A percentile compares a stretch with the other conserved stretches of the same genome.
These are phyloP conservation scores for Malthinus seriepunctatus DNA, from an alignment of 2,888 invertebrate species.

Conservation along the genomic window DNA sequence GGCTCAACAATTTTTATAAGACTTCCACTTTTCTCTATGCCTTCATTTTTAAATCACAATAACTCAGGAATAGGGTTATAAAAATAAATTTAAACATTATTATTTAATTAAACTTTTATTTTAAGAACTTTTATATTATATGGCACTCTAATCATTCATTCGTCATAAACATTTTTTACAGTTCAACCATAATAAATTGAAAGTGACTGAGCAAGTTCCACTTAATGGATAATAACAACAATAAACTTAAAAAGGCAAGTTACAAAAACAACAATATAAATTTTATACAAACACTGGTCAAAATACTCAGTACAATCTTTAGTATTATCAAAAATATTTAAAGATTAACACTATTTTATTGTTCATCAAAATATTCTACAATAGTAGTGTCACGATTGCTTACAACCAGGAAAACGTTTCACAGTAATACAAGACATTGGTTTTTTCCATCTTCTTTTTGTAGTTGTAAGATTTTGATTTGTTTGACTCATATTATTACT, in stretches of 20 bases:
- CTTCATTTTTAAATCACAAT: too few species aligned
- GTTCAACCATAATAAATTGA: slow-evolving; percentile 23
- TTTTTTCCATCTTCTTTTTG: slow-evolving; percentile 60
- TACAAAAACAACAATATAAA: slow-evolving; percentile 47
- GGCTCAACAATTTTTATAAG: too few species aligned
- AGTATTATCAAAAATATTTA: slow-evolving; percentile 35
- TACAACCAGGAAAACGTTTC: slow-evolving; percentile 64
- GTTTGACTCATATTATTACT: slow-evolving; percentile 49
- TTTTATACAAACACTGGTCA: slow-evolving; percentile 41
- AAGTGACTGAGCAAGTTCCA: slow-evolving; percentile 40
- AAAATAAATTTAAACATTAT: too few species aligned
- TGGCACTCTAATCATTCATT: slow-evolving; percentile 43
- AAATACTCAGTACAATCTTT: slow-evolving; percentile 37
- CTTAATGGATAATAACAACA: slow-evolving; percentile 44
- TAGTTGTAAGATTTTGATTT: slow-evolving; percentile 46
- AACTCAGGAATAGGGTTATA: too few species aligned
- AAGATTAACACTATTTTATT: slow-evolving; percentile 19
- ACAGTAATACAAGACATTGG: slow-evolving; percentile 64
- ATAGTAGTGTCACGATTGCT: slow-evolving; percentile 61
- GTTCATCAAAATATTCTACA: slow-evolving; percentile 29
- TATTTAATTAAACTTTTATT: background rate
- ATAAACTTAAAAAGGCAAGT: slow-evolving; percentile 41
- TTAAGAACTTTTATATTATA: slow-evolving; percentile 31
- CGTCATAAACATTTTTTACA: slow-evolving; percentile 23
- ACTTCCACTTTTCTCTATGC: too few species aligned